Conservation (phyloP, 2,797 vertebrate species). For the Bradypodion pumilum region DNA sequence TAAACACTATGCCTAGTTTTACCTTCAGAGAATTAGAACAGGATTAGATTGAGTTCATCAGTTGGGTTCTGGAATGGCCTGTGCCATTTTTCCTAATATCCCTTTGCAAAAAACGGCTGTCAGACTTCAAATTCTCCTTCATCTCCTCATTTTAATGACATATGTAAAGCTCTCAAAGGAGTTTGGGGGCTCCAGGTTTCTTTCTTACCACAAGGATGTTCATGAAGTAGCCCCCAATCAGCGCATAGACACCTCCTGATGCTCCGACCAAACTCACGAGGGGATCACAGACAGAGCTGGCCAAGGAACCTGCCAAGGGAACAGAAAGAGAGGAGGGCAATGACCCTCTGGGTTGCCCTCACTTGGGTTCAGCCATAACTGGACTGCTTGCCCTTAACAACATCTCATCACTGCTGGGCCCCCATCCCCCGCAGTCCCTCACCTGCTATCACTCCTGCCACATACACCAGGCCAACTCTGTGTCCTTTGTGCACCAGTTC, state of each 20-base stretch:
- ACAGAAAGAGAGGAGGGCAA: background rate
- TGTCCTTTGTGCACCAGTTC: constrained; percentile 93
- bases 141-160: no score
- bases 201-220: constrained; percentile 88
- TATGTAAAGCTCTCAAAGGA: background rate
- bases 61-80: no score
- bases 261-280: constrained; percentile 85
- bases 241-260: constrained; percentile 91
- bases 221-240: constrained; percentile 92
- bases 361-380: no score
- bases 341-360: no score
- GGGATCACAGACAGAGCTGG: constrained; percentile 92
- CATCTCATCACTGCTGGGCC: no score
- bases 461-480: constrained; percentile 89
- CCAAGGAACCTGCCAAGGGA: constrained; percentile 82
- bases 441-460: constrained; percentile 90
- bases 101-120: background rate
- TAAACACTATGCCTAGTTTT: no score
- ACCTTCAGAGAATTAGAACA: no score
- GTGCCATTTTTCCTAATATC: background rate
- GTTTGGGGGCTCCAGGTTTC: background rate
- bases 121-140: no score
- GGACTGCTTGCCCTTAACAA: no score
- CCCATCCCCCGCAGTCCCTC: constrained; percentile 33
- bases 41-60: no score